Percentiles rank a stretch among this genome's conserved stretches.
These are phyloP conservation scores for Nephrotoma appendiculata DNA, from an alignment of 2,888 invertebrate genomes.

Conservation along the genomic window DNA sequence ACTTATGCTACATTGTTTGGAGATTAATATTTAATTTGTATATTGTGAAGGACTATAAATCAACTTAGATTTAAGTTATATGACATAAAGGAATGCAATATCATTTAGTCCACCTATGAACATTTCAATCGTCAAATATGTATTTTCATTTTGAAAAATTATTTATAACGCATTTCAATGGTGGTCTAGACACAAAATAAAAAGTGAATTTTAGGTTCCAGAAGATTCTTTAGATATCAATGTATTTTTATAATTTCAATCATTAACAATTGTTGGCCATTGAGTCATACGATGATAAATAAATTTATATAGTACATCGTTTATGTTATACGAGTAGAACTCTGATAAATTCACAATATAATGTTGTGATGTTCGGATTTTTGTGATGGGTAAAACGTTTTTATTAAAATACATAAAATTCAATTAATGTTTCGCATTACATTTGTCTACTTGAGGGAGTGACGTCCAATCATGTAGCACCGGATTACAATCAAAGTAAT, in stretches of 20 bases:
- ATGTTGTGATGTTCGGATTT: background rate
- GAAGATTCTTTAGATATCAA: background rate
- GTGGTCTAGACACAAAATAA: background rate
- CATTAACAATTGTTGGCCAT: background rate
- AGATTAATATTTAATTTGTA: background rate
- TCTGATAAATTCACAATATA: background rate
- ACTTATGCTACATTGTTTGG: background rate
- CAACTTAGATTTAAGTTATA: background rate
- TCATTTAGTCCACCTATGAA: background rate
- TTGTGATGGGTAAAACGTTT: background rate
- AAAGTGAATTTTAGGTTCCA: background rate
- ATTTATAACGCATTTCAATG: background rate
- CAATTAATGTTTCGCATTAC: background rate
- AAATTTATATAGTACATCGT: background rate
- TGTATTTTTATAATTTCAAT: background rate
- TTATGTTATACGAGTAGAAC: background rate
- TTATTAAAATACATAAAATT: background rate
- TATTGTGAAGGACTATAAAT: background rate
- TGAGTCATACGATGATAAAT: background rate
- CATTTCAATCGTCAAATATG: background rate
- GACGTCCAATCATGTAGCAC: background rate
- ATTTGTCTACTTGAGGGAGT: background rate
- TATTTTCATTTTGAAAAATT: background rate
- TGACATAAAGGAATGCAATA: background rate
- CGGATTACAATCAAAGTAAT: background rate